phyloP scores from a whole-genome alignment of 2,113 vertebrate genomes.

The Barnardius zonarius region DNA sequence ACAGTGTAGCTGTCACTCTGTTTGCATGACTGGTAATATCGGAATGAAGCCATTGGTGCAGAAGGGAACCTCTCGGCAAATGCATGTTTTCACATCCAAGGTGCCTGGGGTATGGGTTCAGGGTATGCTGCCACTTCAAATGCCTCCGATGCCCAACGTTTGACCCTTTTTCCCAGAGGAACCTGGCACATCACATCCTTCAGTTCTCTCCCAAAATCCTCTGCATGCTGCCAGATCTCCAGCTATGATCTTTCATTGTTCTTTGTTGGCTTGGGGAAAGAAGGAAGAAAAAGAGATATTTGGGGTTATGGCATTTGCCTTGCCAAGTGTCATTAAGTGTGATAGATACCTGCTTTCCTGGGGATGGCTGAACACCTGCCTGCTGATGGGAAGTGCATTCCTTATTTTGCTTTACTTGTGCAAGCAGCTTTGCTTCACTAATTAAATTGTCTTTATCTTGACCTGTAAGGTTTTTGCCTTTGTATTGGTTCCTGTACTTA shows the following conservation, averaged over 20 bases:
- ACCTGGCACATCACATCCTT: neutral
- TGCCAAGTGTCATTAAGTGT: rapidly evolving
- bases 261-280: neutral
- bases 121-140: neutral
- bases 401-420: neutral
- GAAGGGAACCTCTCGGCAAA: neutral
- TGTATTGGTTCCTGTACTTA: neutral
- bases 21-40: neutral
- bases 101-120: neutral
- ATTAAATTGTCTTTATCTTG: neutral
- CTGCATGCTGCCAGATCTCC: rapidly evolving
- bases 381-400: neutral
- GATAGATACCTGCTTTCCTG: neutral
- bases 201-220: neutral
- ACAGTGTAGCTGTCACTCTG: neutral
- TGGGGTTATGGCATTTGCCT: neutral
- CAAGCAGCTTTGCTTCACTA: neutral
- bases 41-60: neutral
- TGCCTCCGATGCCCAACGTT: rapidly evolving
- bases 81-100: neutral
- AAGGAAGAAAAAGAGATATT: neutral
- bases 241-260: neutral
- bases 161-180: neutral
- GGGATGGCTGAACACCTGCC: neutral
- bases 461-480: neutral